phyloP scores from a whole-genome alignment of 2,888 invertebrate species.

The Lydus trimaculatus region DNA sequence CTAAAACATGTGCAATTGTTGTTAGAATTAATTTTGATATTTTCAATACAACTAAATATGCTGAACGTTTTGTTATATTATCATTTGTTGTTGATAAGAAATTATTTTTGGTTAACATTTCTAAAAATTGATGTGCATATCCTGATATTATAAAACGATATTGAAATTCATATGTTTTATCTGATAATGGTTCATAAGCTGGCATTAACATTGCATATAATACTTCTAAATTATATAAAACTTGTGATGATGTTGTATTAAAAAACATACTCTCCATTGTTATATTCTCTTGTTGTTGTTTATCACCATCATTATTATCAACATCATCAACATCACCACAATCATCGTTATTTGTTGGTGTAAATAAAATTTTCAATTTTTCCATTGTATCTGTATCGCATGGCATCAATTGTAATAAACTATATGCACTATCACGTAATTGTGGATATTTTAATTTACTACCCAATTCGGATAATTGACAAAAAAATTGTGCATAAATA shows the following conservation, averaged over 20 bases:
- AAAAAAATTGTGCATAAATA: slow-evolving; percentile 80
- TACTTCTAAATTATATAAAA: slow-evolving; percentile 71
- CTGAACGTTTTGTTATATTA: slow-evolving; percentile 71
- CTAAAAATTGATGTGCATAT: slow-evolving; percentile 73
- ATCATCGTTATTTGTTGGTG: slow-evolving; percentile 48
- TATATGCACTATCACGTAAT: slow-evolving; percentile 83
- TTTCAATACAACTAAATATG: slow-evolving; percentile 87
- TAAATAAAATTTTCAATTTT: slow-evolving; percentile 66
- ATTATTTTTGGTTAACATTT: slow-evolving; percentile 85
- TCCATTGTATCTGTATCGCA: slow-evolving; percentile 66
- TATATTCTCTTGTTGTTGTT: slow-evolving; percentile 47
- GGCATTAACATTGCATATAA: slow-evolving; percentile 93
- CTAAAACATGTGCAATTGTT: slow-evolving; percentile 83
- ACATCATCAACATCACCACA: slow-evolving; percentile 26
- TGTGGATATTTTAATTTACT: slow-evolving; percentile 80
- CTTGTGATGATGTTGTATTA: slow-evolving; percentile 74
- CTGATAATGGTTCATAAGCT: slow-evolving; percentile 78
- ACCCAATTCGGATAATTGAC: slow-evolving; percentile 88
- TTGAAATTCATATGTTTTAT: slow-evolving; percentile 75
- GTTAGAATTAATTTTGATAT: slow-evolving; percentile 89
- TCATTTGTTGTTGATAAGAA: slow-evolving; percentile 79
- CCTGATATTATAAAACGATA: slow-evolving; percentile 73
- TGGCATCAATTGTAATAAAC: slow-evolving; percentile 81
- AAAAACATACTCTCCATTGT: slow-evolving; percentile 73
- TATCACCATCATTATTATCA: slow-evolving; percentile 3